Base-by-base conservation (phyloP, 2,888 invertebrate genomes). In the Anagyrus pseudococci region DNA sequence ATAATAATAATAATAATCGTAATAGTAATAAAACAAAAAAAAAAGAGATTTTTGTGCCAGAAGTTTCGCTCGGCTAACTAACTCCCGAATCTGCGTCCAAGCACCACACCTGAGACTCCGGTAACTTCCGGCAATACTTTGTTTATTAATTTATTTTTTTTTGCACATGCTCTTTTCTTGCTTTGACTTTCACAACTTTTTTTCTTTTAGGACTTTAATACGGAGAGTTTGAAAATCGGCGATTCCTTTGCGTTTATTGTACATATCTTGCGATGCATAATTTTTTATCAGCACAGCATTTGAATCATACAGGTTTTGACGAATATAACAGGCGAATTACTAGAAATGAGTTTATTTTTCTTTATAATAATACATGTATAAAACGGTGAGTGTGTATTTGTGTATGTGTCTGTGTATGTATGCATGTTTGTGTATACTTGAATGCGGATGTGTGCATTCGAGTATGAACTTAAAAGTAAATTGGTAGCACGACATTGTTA, bases 101-200 rank as follows among this genome's bases (percentile, higher is more conserved):
- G 50, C 37, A 49, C 50, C 50, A 17, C 23, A 47, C 63, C 54
- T 40, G 40, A 58, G 40, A 50, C 40, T 63, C 54, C 43, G 58
- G 58, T 63, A 58, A 62, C 54, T 58, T 48, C 25, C 62, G 20
- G 40, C 62, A 37, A 49, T 46, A 46, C n/a, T n/a, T n/a, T n/a
- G n/a, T n/a, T n/a, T n/a, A n/a, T n/a, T n/a, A n/a, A n/a, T n/a
- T 50, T 44, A 44, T 25, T 43, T 52, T 15, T 56, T 57, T 61
- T 25, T 26, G 43, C 37, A 46, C 22, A 37, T 46, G 15, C 4
- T 37, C 10, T 37, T 25, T 25, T 41, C 15, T 40, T 17, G 23
- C 20, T 19, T 52, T 52, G n/a, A n/a, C 15, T 37, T 29, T 29
- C 6, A 4, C 10, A 10, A 7, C 29, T 29, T 4, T 7, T 29